A percentile compares a stretch with the other conserved stretches of the same genome.
These are phyloP conservation scores for Oscheius sp. DNA, from an alignment of 2,888 invertebrate genomes.

Conservation along the genomic window DNA sequence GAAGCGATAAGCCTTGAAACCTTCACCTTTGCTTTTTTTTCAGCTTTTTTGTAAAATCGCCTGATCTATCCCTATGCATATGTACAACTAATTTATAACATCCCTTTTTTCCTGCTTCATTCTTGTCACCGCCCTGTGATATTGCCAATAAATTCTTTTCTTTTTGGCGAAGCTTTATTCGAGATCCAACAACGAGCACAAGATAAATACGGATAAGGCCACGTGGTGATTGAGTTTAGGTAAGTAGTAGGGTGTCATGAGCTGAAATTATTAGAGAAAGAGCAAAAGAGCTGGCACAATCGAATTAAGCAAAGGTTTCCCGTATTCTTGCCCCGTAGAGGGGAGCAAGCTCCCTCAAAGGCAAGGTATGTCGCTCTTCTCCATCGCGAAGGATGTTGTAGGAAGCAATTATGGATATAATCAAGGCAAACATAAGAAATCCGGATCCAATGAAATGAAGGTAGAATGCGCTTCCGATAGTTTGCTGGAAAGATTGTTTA, in stretches of 20 bases:
- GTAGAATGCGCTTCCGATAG: constrained; percentile 67
- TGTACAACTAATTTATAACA: constrained; percentile 24
- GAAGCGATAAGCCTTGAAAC: constrained; percentile 18
- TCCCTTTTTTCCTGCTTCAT: not conserved
- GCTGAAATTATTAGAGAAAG: not conserved
- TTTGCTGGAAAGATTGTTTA: constrained; percentile 58
- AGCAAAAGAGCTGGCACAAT: constrained; percentile 4
- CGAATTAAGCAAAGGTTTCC: constrained; percentile 26
- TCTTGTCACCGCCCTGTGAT: constrained; percentile 26
- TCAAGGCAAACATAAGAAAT: constrained; percentile 63
- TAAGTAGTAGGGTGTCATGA: constrained; percentile 11
- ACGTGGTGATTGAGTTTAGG: too few relatives aligned
- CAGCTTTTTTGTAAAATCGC: not conserved
- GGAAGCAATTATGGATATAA: constrained; percentile 60
- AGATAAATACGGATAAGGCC: constrained; percentile 24
- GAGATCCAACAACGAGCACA: not conserved
- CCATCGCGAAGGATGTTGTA: constrained; percentile 61
- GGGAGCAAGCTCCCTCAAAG: constrained; percentile 56
- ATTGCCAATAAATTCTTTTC: constrained; percentile 9
- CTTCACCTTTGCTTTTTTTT: not conserved
- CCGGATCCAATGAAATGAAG: constrained; percentile 61
- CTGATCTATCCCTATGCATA: constrained; percentile 12
- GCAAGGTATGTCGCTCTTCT: constrained; percentile 42
- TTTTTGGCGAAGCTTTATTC: constrained; percentile 6
- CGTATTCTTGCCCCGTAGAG: constrained; percentile 37